Evolutionary conservation across 2,113 vertebrate species (phyloP).

Genomic region (Amazona vittata): DNA sequence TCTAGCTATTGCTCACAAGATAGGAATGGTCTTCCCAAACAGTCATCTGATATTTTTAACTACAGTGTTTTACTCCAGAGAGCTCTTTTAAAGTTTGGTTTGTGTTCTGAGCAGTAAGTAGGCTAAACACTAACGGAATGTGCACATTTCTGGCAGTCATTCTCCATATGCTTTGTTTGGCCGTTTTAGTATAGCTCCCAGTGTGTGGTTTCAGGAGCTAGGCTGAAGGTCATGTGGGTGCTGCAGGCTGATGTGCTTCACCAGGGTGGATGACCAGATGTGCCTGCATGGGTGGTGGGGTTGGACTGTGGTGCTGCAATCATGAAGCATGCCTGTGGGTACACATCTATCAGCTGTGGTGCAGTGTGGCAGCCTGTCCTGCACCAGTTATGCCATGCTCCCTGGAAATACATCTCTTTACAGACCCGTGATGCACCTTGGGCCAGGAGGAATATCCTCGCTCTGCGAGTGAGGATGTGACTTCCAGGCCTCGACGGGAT

Average conservation of each 20-base stretch:
- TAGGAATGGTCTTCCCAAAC: constrained; percentile 13
- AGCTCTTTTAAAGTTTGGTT: neutral
- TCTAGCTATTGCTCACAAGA: constrained; percentile 29
- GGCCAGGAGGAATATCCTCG: neutral
- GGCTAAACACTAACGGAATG: neutral
- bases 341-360: fast-evolving
- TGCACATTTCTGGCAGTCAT: neutral
- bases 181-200: neutral
- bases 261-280: neutral
- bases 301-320: neutral
- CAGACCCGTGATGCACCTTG: neutral
- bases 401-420: neutral
- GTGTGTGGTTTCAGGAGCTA: neutral
- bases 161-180: neutral
- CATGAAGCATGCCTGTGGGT: fast-evolving
- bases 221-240: neutral
- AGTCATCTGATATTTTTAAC: constrained; percentile 39
- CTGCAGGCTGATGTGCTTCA: neutral
- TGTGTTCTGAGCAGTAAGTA: neutral
- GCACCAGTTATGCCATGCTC: neutral
- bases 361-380: neutral
- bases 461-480: fast-evolving
- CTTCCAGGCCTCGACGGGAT: neutral
- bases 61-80: neutral
- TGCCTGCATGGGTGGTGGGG: fast-evolving